Evolutionary conservation across 2,113 vertebrate genomes (phyloP).

Genomic region (Xiphorhynchus elegans): DNA sequence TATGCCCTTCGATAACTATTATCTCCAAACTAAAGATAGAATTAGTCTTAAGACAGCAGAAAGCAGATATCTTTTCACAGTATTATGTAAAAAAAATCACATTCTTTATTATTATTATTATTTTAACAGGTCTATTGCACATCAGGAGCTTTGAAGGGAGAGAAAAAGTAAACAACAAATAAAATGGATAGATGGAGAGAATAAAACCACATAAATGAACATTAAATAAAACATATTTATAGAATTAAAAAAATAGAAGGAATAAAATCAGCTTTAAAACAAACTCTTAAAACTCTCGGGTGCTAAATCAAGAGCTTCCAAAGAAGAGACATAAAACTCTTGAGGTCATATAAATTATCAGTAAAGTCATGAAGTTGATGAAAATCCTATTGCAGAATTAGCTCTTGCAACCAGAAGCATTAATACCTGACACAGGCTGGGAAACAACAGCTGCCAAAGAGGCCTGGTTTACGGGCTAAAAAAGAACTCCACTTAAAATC

Average conservation of each 20-base stretch:
- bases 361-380: background rate
- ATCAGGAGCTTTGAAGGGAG: background rate
- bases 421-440: background rate
- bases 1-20: background rate
- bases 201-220: background rate
- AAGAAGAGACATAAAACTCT: background rate
- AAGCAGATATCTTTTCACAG: background rate
- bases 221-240: background rate
- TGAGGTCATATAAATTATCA: background rate
- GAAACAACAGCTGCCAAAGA: background rate
- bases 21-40: background rate
- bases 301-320: background rate
- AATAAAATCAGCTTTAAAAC: background rate
- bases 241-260: background rate
- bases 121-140: background rate
- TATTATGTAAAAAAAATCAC: background rate
- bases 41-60: background rate
- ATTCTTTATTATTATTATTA: background rate
- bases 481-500: background rate
- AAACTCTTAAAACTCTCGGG: background rate
- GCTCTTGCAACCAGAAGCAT: background rate
- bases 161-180: background rate
- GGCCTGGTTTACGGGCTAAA: background rate
- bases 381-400: background rate
- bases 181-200: background rate